These are phyloP conservation scores for Dromas ardeola DNA, from an alignment of 2,113 vertebrate species.

Conservation along the genomic window DNA sequence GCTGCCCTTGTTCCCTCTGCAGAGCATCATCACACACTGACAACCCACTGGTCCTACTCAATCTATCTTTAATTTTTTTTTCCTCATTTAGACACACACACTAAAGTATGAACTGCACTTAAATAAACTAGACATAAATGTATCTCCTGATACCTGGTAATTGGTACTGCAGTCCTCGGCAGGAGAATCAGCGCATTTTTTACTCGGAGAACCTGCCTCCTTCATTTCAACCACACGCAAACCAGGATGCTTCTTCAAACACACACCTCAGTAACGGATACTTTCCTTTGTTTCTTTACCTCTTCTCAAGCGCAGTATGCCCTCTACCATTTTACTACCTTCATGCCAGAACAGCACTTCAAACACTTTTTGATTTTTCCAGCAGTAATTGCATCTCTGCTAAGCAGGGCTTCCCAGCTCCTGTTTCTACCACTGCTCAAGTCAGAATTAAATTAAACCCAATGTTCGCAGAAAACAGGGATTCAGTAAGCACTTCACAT, in stretches of 20 bases:
- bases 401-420: neutral
- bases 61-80: neutral
- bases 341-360: neutral
- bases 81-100: neutral
- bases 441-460: neutral
- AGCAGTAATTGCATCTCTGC: neutral
- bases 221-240: neutral
- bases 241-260: neutral
- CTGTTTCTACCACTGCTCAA: neutral
- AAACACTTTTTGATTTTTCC: neutral
- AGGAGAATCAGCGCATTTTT: neutral
- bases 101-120: neutral
- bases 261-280: rapidly evolving
- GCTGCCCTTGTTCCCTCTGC: neutral
- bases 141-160: neutral
- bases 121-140: rapidly evolving
- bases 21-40: neutral
- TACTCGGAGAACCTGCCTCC: neutral
- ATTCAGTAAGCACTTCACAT: neutral
- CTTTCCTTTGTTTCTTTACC: neutral
- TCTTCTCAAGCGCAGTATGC: neutral
- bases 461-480: neutral
- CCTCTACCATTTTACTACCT: neutral
- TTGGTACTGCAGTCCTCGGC: neutral
- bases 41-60: neutral